Conservation (phyloP, 2,797 vertebrate genomes). For the Podarcis siculus region DNA sequence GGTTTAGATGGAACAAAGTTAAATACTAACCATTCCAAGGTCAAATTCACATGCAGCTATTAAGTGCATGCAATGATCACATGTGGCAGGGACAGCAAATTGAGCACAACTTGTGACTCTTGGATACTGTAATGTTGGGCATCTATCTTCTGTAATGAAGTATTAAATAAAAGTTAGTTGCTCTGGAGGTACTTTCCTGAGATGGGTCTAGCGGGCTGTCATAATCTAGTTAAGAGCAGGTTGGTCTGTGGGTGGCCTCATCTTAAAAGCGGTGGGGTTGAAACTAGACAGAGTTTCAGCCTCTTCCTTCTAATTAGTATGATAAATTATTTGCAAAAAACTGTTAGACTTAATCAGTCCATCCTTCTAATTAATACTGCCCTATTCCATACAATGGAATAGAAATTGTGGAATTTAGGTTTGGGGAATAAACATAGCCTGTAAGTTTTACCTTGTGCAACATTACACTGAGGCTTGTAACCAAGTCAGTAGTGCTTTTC, state of each 20-base stretch:
- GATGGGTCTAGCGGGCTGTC: too few relatives aligned
- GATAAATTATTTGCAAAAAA: too few relatives aligned
- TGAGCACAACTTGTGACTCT: background rate
- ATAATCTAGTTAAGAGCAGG: too few relatives aligned
- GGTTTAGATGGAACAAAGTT: background rate
- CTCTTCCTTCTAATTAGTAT: background rate
- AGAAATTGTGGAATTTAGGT: too few relatives aligned
- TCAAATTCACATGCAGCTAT: background rate
- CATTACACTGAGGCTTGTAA: constrained; percentile 83
- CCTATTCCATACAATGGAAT: background rate
- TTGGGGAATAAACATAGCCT: background rate
- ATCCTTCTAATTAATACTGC: too few relatives aligned
- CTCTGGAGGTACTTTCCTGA: background rate
- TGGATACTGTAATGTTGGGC: background rate
- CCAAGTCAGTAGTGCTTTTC: constrained; percentile 82
- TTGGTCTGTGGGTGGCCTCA: background rate
- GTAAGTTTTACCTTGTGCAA: constrained; percentile 85
- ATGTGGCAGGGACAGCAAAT: background rate
- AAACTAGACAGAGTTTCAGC: background rate
- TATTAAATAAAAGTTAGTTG: background rate
- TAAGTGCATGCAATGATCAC: background rate
- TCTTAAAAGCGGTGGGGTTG: background rate
- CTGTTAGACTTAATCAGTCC: too few relatives aligned
- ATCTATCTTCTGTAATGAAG: background rate
- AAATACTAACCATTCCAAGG: background rate